Conservation (phyloP, 2,113 vertebrate genomes). For the Scopus umbretta region DNA sequence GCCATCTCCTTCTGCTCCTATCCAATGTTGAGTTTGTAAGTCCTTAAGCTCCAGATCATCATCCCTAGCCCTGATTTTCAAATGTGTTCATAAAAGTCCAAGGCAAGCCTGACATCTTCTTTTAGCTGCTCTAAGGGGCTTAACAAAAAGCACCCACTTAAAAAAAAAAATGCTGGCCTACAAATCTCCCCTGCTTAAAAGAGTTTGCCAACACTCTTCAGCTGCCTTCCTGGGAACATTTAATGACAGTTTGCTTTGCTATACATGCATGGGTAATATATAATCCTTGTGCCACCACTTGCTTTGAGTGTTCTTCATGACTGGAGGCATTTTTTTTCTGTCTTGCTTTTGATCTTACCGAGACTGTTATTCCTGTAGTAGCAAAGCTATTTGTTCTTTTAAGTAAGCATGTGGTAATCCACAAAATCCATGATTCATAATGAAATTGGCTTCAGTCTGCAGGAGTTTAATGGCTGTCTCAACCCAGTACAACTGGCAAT, state of each 20-base stretch:
- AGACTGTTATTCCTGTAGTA: slow-evolving; percentile 56
- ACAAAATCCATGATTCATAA: slow-evolving; percentile 62
- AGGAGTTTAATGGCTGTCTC: slow-evolving; percentile 42
- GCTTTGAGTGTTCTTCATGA: slow-evolving; percentile 41
- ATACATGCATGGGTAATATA: neutral
- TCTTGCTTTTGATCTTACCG: slow-evolving; percentile 42
- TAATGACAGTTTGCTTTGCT: slow-evolving; percentile 48
- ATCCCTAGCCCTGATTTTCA: neutral
- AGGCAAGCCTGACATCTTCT: neutral
- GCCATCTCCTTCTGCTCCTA: neutral
- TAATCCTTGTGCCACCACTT: slow-evolving; percentile 40
- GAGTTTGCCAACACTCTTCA: neutral
- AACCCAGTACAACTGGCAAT: slow-evolving; percentile 20
- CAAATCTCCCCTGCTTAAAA: neutral
- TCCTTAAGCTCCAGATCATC: neutral
- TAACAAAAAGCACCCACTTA: neutral
- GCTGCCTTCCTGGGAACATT: neutral
- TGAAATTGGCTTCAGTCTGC: slow-evolving; percentile 59
- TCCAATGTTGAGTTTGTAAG: neutral
- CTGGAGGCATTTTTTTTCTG: slow-evolving; percentile 41
- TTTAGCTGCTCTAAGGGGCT: neutral
- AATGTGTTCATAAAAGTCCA: neutral
- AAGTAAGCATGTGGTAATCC: slow-evolving; percentile 61
- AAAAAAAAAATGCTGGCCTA: neutral
- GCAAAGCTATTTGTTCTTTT: slow-evolving; percentile 57